phyloP scores from a whole-genome alignment of 2,797 vertebrate genomes.

The Falco biarmicus region DNA sequence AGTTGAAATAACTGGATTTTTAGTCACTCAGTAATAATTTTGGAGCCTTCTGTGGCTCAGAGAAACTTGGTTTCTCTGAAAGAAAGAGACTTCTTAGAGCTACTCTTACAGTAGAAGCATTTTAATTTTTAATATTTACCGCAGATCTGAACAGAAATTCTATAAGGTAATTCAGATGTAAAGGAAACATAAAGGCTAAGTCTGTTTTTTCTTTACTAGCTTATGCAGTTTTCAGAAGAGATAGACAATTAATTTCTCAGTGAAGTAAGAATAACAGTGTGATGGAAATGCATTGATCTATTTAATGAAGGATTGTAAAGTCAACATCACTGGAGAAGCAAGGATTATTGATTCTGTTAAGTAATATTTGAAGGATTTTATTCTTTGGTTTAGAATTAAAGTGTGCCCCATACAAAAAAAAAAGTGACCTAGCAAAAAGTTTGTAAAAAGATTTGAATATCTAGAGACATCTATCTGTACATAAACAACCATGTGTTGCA shows the following conservation, averaged over 20 bases:
- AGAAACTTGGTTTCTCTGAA: background rate
- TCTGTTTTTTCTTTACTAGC: constrained; percentile 6
- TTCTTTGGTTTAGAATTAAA: constrained; percentile 15
- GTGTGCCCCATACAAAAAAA: background rate
- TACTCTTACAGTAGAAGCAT: background rate
- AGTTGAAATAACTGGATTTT: constrained; percentile 40
- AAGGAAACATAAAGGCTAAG: background rate
- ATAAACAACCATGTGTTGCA: background rate
- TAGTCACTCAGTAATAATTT: background rate
- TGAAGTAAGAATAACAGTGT: constrained; percentile 44
- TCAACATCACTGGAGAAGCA: constrained; percentile 11
- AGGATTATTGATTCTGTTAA: constrained; percentile 41
- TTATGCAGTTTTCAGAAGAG: constrained; percentile 16
- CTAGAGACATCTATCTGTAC: background rate
- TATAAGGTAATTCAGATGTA: background rate
- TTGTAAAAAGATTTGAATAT: background rate
- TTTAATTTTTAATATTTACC: constrained; percentile 5
- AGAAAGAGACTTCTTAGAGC: background rate
- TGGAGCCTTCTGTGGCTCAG: background rate
- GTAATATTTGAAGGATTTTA: constrained; percentile 9
- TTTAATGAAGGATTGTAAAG: constrained; percentile 38
- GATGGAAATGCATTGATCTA: constrained; percentile 37
- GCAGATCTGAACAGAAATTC: background rate
- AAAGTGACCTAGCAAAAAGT: background rate
- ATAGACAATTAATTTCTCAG: constrained; percentile 22